phyloP scores from a whole-genome alignment of 2,113 vertebrate genomes.

The Bettongia penicillata region DNA sequence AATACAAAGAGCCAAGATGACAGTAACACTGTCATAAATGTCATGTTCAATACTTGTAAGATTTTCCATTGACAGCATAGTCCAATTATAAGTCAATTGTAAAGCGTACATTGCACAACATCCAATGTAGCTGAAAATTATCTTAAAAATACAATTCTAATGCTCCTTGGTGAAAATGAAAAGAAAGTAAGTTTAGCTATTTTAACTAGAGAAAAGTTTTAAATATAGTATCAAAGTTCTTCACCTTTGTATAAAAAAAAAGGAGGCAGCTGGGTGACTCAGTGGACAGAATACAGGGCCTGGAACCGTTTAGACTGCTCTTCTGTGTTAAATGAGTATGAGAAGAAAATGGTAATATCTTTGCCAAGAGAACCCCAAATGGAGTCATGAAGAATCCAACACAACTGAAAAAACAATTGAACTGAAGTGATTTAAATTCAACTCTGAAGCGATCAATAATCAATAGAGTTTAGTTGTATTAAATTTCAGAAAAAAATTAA shows the following conservation, averaged over 20 bases:
- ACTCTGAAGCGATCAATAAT: neutral
- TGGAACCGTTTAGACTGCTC: too few species aligned
- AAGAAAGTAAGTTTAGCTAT: constrained; percentile 21
- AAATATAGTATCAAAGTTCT: constrained; percentile 28
- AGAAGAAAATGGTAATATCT: too few species aligned
- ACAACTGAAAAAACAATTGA: too few species aligned
- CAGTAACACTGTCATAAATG: constrained; percentile 85
- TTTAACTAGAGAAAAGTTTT: constrained; percentile 63
- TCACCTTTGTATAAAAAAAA: constrained; percentile 22
- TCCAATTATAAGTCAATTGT: constrained; percentile 86
- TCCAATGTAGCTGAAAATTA: constrained; percentile 78
- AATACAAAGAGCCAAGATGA: constrained; percentile 83
- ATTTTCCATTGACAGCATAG: constrained; percentile 81
- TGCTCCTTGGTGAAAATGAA: constrained; percentile 69
- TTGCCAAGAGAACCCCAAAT: too few species aligned
- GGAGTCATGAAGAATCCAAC: too few species aligned
- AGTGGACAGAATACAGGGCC: too few species aligned
- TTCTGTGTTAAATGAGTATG: too few species aligned
- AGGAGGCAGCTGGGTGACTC: too few species aligned
- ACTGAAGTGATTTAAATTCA: neutral
- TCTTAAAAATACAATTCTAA: constrained; percentile 76
- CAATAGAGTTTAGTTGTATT: neutral
- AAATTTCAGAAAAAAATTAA: neutral
- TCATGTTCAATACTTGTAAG: constrained; percentile 84
- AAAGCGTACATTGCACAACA: constrained; percentile 81